A percentile compares a stretch with the other conserved stretches of the same genome.
Evolutionary conservation across 2,888 invertebrate species (phyloP).

Genomic region (Chaetoderma sp.): DNA sequence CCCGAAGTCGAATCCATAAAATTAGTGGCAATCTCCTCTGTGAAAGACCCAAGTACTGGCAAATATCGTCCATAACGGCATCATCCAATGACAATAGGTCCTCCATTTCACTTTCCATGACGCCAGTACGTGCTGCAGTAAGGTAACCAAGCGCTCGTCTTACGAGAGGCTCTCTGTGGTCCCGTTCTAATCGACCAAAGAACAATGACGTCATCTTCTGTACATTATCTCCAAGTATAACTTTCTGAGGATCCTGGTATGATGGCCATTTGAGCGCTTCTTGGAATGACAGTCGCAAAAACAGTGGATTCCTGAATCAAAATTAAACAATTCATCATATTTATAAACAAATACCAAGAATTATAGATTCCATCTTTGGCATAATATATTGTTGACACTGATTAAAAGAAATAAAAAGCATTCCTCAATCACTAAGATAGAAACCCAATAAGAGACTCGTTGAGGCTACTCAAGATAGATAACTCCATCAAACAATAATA

Average conservation of each 20-base stretch:
- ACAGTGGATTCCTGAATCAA: no score
- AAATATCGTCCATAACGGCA: slow-evolving; percentile 52
- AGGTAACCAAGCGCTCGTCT: slow-evolving; percentile 78
- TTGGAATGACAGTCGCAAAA: slow-evolving; percentile 51
- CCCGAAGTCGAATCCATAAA: slow-evolving; percentile 53
- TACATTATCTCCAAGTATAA: slow-evolving; percentile 51
- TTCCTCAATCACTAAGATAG: no score
- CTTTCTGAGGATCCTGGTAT: slow-evolving; percentile 38
- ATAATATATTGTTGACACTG: no score
- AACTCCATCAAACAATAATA: no score
- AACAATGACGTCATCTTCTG: slow-evolving; percentile 51
- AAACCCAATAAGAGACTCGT: no score
- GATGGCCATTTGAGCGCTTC: slow-evolving; percentile 59
- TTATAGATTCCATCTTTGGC: no score
- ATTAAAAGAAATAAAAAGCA: no score
- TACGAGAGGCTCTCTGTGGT: slow-evolving; percentile 60
- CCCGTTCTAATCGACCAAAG: slow-evolving; percentile 59
- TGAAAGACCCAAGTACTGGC: slow-evolving; percentile 37
- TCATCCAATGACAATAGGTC: slow-evolving; percentile 71
- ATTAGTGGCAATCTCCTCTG: slow-evolving; percentile 57
- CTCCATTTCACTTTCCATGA: slow-evolving; percentile 85
- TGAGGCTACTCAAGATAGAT: no score
- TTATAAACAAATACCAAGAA: no score
- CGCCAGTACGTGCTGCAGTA: slow-evolving; percentile 81
- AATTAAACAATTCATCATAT: no score